Base-by-base conservation (phyloP, 1,140 invertebrate genomes). In the Hyposmocoma kahamanoa region DNA sequence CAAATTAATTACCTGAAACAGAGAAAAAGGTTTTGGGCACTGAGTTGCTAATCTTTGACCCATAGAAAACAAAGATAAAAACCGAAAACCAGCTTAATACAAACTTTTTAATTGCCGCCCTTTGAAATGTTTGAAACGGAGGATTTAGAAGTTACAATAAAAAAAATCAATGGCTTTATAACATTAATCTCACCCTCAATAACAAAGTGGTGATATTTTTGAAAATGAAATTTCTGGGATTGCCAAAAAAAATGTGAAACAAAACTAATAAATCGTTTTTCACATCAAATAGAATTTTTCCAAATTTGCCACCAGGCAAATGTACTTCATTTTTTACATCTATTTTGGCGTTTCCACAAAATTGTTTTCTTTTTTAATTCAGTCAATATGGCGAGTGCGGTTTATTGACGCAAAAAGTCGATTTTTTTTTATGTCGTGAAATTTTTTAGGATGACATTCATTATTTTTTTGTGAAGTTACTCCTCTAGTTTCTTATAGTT, bases 1-100 rank as follows among this genome's bases (percentile, higher is more conserved):
- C 5, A 26, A 11, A 26, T 26, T 11, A 26, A 26, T 26, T 26
- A 26, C 24, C 24, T 26, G 24, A 6, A 26, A 26, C 24, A 26
- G 11, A 26, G 5, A 26, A 26, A 26, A 26, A 26, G 24, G 11
- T 26, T 26, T 6, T 6, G 11, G 11, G 11, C 24, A 26, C 11
- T 26, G 5, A 26, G 5, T 26, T 26, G 24, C 24, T 26, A 26
- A 26, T 26, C 24, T 26, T 26, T 26, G 5, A 26, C 24, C 11
- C 11, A 11, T 26, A 26, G 11, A 11, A 6, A 26, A 26, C 5
- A 26, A 26, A 26, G 24, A 6, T 26, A 5, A 6, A 26, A 26
- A 11, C 24, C 59, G 61, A 41, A 48, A 48, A 26, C 46, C 46
- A 21, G 22, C 36, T 47, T 48, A 48, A 21, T 10, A 13, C 19